Evolutionary conservation across 2,797 vertebrate genomes (phyloP).

Genomic region (Cichlasoma orientale): DNA sequence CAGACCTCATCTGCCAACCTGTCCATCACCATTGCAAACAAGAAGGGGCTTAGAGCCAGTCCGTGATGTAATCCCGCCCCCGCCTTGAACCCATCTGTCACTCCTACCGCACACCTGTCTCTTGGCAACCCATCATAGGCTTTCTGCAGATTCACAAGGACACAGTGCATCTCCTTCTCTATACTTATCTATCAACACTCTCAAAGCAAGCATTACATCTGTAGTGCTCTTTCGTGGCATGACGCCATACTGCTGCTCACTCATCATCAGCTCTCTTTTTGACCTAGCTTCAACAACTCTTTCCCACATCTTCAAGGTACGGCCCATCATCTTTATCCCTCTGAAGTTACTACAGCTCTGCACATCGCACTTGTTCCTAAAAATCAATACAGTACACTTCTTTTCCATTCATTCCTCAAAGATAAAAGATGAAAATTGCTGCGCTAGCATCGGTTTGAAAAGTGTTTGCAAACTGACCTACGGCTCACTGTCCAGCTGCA

Average conservation of each 20-base stretch:
- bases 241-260: neutral
- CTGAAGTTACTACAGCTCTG: neutral
- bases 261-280: neutral
- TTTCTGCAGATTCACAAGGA: too few species aligned
- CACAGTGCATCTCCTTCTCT: too few species aligned
- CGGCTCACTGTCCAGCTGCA: neutral
- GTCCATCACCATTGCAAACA: neutral
- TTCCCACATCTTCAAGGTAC: neutral
- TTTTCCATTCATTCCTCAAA: neutral
- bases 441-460: neutral
- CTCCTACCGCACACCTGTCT: too few species aligned
- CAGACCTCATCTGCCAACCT: neutral
- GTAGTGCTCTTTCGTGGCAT: neutral
- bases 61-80: too few species aligned
- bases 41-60: too few species aligned
- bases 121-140: too few species aligned
- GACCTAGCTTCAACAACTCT: neutral
- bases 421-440: neutral
- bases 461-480: conserved; percentile 2
- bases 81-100: too few species aligned
- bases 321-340: neutral
- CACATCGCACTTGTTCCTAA: neutral
- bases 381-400: neutral
- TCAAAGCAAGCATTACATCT: neutral
- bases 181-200: neutral